Percentiles rank a stretch among this genome's conserved stretches.
These are phyloP conservation scores for Erpetoichthys calabaricus DNA, from an alignment of 2,797 vertebrate genomes.

Conservation along the genomic window DNA sequence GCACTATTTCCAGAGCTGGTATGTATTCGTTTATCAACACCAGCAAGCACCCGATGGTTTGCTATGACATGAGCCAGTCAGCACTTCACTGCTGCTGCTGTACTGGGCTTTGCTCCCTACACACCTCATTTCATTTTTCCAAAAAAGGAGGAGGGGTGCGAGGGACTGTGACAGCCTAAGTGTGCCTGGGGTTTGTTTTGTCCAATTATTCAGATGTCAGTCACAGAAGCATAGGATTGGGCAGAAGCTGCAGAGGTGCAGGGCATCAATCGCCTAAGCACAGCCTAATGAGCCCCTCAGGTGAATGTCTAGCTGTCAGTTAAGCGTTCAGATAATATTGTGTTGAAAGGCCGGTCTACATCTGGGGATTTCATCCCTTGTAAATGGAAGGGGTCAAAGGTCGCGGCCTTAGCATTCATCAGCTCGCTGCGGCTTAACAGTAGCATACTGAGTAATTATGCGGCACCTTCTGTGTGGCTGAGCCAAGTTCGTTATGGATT, in stretches of 20 bases:
- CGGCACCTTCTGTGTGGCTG: too few species aligned
- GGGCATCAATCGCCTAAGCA: constrained; percentile 33
- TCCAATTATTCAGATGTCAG: constrained; percentile 72
- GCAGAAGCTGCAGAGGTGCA: constrained; percentile 38
- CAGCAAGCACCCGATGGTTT: constrained; percentile 42
- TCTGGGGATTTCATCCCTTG: background rate
- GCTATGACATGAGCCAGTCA: constrained; percentile 51
- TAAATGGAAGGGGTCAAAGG: constrained; percentile 8
- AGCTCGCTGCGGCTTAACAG: background rate
- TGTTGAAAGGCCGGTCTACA: constrained; percentile 28
- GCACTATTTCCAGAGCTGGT: constrained; percentile 37
- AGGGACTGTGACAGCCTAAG: constrained; percentile 35
- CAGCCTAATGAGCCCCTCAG: constrained; percentile 64
- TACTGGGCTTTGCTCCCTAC: constrained; percentile 33
- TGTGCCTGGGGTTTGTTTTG: constrained; percentile 50
- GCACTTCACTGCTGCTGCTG: constrained; percentile 31
- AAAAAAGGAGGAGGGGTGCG: too few species aligned
- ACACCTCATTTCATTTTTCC: too few species aligned
- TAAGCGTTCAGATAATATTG: constrained; percentile 34
- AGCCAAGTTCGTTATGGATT: too few species aligned
- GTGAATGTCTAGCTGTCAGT: constrained; percentile 50
- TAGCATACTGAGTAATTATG: too few species aligned
- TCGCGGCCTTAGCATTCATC: constrained; percentile 1
- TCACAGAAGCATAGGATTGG: constrained; percentile 35
- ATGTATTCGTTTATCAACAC: constrained; percentile 24